phyloP scores from a whole-genome alignment of 2,888 invertebrate species.

The Hoplodrina blanda region DNA sequence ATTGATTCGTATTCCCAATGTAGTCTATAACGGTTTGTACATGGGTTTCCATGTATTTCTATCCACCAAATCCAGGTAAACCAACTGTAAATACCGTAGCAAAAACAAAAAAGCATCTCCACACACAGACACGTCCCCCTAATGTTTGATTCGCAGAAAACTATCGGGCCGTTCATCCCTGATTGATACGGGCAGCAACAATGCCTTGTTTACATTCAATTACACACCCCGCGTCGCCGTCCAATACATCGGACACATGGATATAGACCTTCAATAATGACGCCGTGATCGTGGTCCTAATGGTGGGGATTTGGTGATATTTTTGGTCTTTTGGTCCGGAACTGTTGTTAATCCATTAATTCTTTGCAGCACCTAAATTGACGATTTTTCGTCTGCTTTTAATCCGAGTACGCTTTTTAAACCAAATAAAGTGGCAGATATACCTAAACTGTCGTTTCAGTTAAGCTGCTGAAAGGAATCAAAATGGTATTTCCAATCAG shows the following conservation, averaged over 20 bases:
- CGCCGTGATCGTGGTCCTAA: neutral
- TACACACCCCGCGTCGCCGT: slow-evolving; percentile 75
- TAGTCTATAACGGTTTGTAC: neutral
- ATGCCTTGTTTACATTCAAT: slow-evolving; percentile 89
- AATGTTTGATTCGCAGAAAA: slow-evolving; percentile 71
- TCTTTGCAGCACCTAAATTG: neutral
- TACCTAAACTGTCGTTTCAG: too few species aligned
- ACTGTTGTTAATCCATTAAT: neutral
- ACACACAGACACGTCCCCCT: slow-evolving; percentile 50
- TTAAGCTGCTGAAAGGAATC: too few species aligned
- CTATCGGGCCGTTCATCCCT: slow-evolving; percentile 71
- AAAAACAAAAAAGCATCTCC: slow-evolving; percentile 15
- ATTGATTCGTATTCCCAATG: too few species aligned
- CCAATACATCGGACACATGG: slow-evolving; percentile 56
- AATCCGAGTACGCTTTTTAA: too few species aligned
- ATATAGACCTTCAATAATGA: slow-evolving; percentile 48
- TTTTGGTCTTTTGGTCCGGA: neutral
- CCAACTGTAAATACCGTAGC: slow-evolving; percentile 4
- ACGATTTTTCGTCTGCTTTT: neutral
- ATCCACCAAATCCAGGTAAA: slow-evolving; percentile 25
- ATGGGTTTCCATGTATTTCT: neutral
- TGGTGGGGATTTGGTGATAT: slow-evolving; percentile 5
- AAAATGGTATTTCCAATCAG: too few species aligned
- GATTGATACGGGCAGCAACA: slow-evolving; percentile 88
- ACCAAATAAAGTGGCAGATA: too few species aligned